Evolutionary conservation across 53 echinoderm and acorn worm genomes (phyloP), one percentile per base, ranked within the genome.

Genomic region (Hippasteria phrygiana): DNA sequence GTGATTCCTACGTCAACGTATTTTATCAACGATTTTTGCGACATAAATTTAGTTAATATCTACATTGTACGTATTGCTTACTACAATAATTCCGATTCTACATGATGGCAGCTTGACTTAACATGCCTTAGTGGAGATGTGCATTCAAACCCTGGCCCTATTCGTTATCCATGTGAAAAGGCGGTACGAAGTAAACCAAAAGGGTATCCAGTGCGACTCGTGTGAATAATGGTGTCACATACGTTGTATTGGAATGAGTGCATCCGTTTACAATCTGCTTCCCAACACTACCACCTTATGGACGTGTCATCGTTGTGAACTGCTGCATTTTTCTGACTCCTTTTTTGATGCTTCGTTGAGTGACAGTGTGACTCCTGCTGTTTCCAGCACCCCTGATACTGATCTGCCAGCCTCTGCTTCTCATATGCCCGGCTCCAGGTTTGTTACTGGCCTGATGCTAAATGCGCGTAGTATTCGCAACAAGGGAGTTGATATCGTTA

Each of bases 111-210:
- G n/a, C n/a, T n/a, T n/a, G n/a, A n/a, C n/a, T n/a, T n/a, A n/a
- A n/a, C n/a, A n/a, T n/a, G n/a, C n/a, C n/a, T n/a, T n/a, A n/a
- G n/a, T 53, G 50, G 76, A 27, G 28, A 51, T 50, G 76, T 76
- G 4, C 76, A 76, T 76, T 53, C 76, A 12, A 76, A 76, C 53
- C 50, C 55, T 16, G 55, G 55, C 18, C 55, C 55, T 55, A 16
- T 55, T 10, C 8, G 17, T 6, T 55, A 55, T 16, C 55, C 55
- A 10, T 55, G 55, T 55, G 55, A 55, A 10, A 6, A 55, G 18
- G 9, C 55, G 2, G 55, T 55, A 20, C 8, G n/a, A 17, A 55
- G 5, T 11, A 55, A 55, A 8, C 55, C 55, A 55, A 17, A 6
- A 16, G 2, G 55, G 55, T 20, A 55, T 55, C 55, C 17, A 16